A percentile compares a stretch with the other conserved stretches of the same genome.
These are phyloP conservation scores for Liopterus haemorrhoidalis DNA, from an alignment of 2,888 invertebrate genomes.

Conservation along the genomic window DNA sequence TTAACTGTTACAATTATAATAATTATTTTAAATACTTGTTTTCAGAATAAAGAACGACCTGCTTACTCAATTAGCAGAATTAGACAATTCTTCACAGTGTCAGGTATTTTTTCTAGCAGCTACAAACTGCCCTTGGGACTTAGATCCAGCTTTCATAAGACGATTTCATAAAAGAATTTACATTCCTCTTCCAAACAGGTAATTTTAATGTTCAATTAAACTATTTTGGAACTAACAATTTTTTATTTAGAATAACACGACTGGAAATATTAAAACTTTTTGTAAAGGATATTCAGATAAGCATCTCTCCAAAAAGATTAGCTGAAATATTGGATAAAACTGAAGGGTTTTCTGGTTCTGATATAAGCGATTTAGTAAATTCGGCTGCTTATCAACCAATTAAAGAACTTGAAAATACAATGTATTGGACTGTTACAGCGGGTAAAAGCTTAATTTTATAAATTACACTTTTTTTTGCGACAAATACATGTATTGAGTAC, in stretches of 20 bases:
- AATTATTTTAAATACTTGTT: slow-evolving; percentile 15
- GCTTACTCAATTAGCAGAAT: slow-evolving; percentile 49
- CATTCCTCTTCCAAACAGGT: slow-evolving; percentile 51
- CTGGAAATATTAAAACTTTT: slow-evolving; percentile 38
- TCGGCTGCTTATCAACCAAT: slow-evolving; percentile 48
- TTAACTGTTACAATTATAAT: background rate
- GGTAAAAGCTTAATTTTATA: slow-evolving; percentile 33
- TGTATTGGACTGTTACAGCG: slow-evolving; percentile 40
- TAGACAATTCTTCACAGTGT: slow-evolving; percentile 32
- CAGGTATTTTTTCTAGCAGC: slow-evolving; percentile 49
- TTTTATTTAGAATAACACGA: slow-evolving; percentile 34
- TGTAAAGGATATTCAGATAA: slow-evolving; percentile 34
- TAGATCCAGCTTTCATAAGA: slow-evolving; percentile 53
- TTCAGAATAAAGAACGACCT: slow-evolving; percentile 52
- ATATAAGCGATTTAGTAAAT: slow-evolving; percentile 48
- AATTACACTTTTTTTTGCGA: too few species aligned
- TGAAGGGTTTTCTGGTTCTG: slow-evolving; percentile 52
- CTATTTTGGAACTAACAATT: too few species aligned
- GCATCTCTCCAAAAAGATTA: slow-evolving; percentile 40
- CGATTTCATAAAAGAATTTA: slow-evolving; percentile 53
- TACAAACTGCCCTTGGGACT: slow-evolving; percentile 59
- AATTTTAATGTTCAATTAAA: slow-evolving; percentile 11
- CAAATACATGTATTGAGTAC: too few species aligned
- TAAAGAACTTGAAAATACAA: slow-evolving; percentile 45
- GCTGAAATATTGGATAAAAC: slow-evolving; percentile 43